phyloP scores from a whole-genome alignment of 2,888 invertebrate genomes.

The Drosophila prolongata region DNA sequence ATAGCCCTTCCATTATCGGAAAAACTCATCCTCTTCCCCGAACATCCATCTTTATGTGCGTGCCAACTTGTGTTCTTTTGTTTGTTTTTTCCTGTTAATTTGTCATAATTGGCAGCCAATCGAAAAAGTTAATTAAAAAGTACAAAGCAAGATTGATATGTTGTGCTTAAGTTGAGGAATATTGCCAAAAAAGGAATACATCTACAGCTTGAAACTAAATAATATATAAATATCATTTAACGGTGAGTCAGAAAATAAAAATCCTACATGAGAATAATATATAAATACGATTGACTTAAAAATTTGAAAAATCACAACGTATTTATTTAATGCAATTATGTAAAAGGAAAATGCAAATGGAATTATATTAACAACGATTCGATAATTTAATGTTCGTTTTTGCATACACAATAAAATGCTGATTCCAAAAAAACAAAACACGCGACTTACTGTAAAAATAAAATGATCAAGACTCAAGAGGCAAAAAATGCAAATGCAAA shows the following conservation, averaged over 20 bases:
- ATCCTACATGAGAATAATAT: neutral
- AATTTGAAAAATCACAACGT: too few species aligned
- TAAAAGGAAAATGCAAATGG: neutral
- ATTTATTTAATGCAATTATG: too few species aligned
- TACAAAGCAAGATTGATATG: conserved; percentile 16
- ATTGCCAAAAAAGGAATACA: conserved; percentile 19
- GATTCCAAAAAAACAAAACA: too few species aligned
- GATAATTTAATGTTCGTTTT: too few species aligned
- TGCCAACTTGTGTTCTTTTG: conserved; percentile 21
- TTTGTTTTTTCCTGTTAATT: conserved; percentile 35
- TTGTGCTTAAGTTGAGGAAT: neutral
- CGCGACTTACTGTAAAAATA: too few species aligned
- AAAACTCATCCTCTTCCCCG: neutral
- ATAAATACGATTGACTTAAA: neutral
- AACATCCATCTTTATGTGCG: conserved; percentile 2
- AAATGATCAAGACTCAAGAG: too few species aligned
- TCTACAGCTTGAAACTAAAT: neutral
- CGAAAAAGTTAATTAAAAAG: conserved; percentile 15
- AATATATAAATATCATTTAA: neutral
- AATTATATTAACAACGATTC: too few species aligned
- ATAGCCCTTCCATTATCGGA: neutral
- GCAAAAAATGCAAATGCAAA: neutral
- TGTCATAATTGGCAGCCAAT: conserved; percentile 17
- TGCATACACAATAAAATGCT: too few species aligned
- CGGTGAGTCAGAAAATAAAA: conserved; percentile 35